Conservation (phyloP, 2,797 vertebrate species). For the Tadarida brasiliensis region DNA sequence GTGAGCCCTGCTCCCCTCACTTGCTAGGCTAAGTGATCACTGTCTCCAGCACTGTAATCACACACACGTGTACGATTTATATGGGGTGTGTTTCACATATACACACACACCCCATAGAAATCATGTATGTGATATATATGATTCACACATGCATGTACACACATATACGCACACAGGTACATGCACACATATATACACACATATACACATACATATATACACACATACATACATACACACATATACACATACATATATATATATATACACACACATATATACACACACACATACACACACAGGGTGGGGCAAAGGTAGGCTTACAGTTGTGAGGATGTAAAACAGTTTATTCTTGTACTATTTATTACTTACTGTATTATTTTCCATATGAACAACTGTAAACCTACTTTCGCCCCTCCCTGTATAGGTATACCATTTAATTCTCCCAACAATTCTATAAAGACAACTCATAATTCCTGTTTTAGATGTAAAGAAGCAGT, state of each 20-base stretch:
- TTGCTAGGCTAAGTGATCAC: not conserved
- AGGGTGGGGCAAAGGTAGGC: not conserved
- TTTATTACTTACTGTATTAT: not conserved
- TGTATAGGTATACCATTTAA: not conserved
- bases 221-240: too few relatives aligned
- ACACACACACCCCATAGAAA: too few relatives aligned
- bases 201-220: too few relatives aligned
- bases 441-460: not conserved
- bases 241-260: too few relatives aligned
- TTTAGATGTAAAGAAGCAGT: not conserved
- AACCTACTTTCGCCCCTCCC: not conserved
- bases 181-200: too few relatives aligned
- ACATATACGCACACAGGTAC: too few relatives aligned
- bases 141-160: too few relatives aligned
- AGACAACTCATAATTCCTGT: not conserved
- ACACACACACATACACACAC: too few relatives aligned
- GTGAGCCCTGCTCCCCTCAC: not conserved
- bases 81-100: not conserved
- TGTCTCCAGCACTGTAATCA: not conserved
- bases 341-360: not conserved
- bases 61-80: not conserved
- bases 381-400: not conserved
- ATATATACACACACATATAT: too few relatives aligned
- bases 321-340: not conserved
- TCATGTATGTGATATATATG: too few relatives aligned